phyloP scores from a whole-genome alignment of 2,888 invertebrate species.

The Drosophila lacicola region DNA sequence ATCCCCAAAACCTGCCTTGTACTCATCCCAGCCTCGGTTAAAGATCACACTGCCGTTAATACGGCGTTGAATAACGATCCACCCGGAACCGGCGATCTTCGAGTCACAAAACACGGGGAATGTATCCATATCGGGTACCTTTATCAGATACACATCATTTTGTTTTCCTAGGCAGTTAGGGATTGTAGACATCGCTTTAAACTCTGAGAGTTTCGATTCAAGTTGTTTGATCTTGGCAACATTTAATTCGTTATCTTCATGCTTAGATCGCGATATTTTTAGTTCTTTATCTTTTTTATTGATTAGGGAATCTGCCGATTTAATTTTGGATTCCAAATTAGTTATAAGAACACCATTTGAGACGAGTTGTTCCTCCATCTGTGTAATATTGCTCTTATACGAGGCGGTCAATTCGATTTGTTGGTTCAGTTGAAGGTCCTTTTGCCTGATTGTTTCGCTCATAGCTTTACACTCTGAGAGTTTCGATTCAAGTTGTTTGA shows the following conservation, averaged over 20 bases:
- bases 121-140: conserved; percentile 68
- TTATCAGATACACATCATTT: background rate
- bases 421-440: too few species aligned
- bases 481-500: too few species aligned
- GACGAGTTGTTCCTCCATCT: background rate
- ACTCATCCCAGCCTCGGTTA: conserved; percentile 87
- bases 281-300: background rate
- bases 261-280: background rate
- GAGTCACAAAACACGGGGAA: conserved; percentile 86
- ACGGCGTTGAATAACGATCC: conserved; percentile 84
- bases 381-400: too few species aligned
- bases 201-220: background rate
- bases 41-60: conserved; percentile 88
- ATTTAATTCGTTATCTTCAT: background rate
- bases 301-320: background rate
- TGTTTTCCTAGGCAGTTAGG: background rate
- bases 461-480: too few species aligned
- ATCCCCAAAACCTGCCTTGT: conserved; percentile 89
- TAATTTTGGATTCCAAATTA: background rate
- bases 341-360: background rate
- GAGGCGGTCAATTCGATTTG: too few species aligned
- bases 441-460: too few species aligned
- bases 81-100: conserved; percentile 86
- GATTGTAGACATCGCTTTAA: background rate
- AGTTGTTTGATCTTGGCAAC: background rate